Conservation (phyloP, 2,797 vertebrate genomes). For the Emydoidea blandingii region DNA sequence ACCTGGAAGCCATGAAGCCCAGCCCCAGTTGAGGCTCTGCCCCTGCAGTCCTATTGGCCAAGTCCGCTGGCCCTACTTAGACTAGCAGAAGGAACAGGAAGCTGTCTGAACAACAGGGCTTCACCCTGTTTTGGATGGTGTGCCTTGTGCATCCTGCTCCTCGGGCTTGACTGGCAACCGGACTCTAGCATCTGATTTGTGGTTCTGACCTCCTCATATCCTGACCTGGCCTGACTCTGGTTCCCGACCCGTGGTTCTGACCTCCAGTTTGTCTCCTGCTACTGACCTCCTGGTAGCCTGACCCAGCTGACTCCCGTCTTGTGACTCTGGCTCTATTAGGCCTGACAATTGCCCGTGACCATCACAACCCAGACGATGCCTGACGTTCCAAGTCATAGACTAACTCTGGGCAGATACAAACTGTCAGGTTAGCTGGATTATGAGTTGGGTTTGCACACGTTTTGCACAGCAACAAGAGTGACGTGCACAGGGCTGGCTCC, state of each 20-base stretch:
- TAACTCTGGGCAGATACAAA: background rate
- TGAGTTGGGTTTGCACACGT: background rate
- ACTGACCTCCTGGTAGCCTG: background rate
- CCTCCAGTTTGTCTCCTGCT: background rate
- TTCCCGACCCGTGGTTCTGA: too few relatives aligned
- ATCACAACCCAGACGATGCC: background rate
- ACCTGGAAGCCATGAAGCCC: background rate
- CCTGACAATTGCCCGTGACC: rapidly evolving
- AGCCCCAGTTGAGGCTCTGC: background rate
- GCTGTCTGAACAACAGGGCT: background rate
- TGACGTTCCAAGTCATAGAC: background rate
- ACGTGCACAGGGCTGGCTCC: too few relatives aligned
- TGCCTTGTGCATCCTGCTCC: background rate
- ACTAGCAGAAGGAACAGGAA: background rate
- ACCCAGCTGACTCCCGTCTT: background rate
- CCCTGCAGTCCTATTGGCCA: background rate
- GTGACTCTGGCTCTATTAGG: background rate
- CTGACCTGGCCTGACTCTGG: background rate
- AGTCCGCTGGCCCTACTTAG: background rate
- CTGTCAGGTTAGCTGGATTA: rapidly evolving
- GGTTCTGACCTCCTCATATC: background rate
- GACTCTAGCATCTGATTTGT: too few relatives aligned
- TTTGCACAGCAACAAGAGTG: too few relatives aligned
- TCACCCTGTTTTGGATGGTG: background rate
- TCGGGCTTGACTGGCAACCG: too few relatives aligned